Conservation (phyloP, 1,140 invertebrate genomes). For the Nebria ingens region DNA sequence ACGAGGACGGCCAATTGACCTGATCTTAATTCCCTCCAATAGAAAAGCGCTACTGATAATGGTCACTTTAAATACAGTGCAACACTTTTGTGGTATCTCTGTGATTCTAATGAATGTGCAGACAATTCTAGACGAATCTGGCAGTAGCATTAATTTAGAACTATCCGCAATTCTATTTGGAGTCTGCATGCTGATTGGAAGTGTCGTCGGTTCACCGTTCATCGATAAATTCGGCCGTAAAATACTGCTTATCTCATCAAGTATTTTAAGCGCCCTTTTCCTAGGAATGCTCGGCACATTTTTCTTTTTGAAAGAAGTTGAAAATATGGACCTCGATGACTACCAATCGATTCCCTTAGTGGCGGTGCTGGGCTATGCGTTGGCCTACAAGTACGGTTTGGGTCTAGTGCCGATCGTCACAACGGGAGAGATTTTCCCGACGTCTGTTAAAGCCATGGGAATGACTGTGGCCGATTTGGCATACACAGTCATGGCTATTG, state of each 20-base stretch:
- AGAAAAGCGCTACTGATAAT: constrained; percentile 26
- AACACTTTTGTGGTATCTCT: constrained; percentile 41
- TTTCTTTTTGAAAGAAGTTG: constrained; percentile 16
- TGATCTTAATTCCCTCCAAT: constrained; percentile 22
- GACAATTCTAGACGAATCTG: constrained; percentile 35
- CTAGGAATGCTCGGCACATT: constrained; percentile 15
- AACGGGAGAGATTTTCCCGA: constrained; percentile 50
- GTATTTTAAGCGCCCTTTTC: constrained; percentile 10
- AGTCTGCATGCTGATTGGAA: constrained; percentile 23
- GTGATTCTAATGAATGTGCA: constrained; percentile 48
- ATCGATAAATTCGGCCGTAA: constrained; percentile 35
- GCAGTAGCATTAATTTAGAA: constrained; percentile 21
- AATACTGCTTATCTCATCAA: constrained; percentile 29
- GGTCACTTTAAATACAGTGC: constrained; percentile 42
- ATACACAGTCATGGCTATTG: constrained; percentile 39
- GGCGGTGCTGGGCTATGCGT: constrained; percentile 13
- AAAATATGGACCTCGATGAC: not conserved
- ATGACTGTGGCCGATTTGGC: constrained; percentile 18
- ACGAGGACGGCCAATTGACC: constrained; percentile 24
- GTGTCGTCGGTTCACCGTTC: constrained; percentile 22
- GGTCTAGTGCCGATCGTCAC: constrained; percentile 57
- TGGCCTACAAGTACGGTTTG: constrained; percentile 15
- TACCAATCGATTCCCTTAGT: constrained; percentile 12
- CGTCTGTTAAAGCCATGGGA: constrained; percentile 37
- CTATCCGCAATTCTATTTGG: constrained; percentile 30